Percentiles rank a stretch among this genome's conserved stretches.
phyloP scores from a whole-genome alignment of 2,888 invertebrate genomes.

The Oeneis ivallda region DNA sequence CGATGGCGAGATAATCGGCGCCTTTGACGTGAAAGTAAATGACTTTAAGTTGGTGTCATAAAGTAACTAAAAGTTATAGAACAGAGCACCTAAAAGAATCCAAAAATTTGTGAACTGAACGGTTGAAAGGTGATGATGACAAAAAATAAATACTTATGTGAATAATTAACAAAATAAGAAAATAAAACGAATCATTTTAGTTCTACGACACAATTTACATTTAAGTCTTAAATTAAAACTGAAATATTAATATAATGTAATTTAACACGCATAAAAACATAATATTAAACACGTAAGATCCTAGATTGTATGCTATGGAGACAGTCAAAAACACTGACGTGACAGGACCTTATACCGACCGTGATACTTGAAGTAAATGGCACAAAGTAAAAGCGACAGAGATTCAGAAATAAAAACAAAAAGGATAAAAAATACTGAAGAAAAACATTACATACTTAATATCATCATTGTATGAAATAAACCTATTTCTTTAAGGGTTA shows the following conservation, averaged over 20 bases:
- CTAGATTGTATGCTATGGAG: constrained; percentile 28
- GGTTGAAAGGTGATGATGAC: too few relatives aligned
- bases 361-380: constrained; percentile 39
- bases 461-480: too few relatives aligned
- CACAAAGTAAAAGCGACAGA: constrained; percentile 35
- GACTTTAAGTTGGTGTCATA: background rate
- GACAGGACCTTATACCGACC: too few relatives aligned
- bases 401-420: constrained; percentile 6
- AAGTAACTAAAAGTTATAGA: too few relatives aligned
- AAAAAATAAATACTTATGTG: too few relatives aligned
- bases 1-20: background rate
- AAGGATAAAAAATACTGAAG: background rate
- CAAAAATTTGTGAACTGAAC: too few relatives aligned
- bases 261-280: constrained; percentile 2
- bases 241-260: constrained; percentile 15
- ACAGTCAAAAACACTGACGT: constrained; percentile 41
- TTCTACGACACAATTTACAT: too few relatives aligned
- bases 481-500: background rate
- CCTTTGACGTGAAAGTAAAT: background rate
- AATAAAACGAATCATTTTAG: too few relatives aligned
- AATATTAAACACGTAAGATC: constrained; percentile 13
- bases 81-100: too few relatives aligned
- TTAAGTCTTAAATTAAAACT: background rate
- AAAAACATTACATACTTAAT: background rate
- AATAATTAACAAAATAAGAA: too few relatives aligned